Percentiles rank a stretch among this genome's conserved stretches.
phyloP scores from a whole-genome alignment of 2,113 vertebrate genomes.

The Delphinus delphis region DNA sequence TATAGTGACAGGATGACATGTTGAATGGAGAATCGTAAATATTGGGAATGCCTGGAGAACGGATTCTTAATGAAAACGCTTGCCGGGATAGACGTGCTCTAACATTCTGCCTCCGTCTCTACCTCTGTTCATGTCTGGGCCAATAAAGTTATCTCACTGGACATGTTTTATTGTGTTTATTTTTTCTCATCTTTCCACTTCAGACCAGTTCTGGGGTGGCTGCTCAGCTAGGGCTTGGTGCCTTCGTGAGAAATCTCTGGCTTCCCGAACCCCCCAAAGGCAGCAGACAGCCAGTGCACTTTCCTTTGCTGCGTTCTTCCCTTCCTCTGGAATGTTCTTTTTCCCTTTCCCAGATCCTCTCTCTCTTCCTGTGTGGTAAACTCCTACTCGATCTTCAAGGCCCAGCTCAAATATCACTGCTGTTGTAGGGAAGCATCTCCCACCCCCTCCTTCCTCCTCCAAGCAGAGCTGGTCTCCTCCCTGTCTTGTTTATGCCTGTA shows the following conservation, averaged over 20 bases:
- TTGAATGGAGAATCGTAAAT: slow-evolving; percentile 58
- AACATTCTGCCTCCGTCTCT: not conserved
- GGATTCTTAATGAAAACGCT: slow-evolving; percentile 57
- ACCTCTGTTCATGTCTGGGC: not conserved
- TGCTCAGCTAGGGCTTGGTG: not conserved
- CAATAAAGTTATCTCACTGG: not conserved
- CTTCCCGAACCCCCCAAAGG: not conserved
- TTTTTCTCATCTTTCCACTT: slow-evolving; percentile 43
- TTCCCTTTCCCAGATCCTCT: not conserved
- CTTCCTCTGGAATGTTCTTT: not conserved
- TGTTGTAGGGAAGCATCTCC: not conserved
- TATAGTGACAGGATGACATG: slow-evolving; percentile 51
- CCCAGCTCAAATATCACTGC: not conserved
- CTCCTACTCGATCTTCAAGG: not conserved
- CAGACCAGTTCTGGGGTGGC: not conserved
- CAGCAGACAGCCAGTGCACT: not conserved
- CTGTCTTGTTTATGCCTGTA: not conserved
- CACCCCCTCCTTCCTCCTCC: too few species aligned
- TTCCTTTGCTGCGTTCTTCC: not conserved
- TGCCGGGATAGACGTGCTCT: not conserved
- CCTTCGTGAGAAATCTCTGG: not conserved
- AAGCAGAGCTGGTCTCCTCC: not conserved
- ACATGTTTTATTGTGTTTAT: slow-evolving; percentile 23
- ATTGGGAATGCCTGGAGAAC: not conserved
- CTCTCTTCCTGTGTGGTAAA: not conserved